Base-by-base conservation (phyloP, 2,888 invertebrate species). In the Dynastes maya region DNA sequence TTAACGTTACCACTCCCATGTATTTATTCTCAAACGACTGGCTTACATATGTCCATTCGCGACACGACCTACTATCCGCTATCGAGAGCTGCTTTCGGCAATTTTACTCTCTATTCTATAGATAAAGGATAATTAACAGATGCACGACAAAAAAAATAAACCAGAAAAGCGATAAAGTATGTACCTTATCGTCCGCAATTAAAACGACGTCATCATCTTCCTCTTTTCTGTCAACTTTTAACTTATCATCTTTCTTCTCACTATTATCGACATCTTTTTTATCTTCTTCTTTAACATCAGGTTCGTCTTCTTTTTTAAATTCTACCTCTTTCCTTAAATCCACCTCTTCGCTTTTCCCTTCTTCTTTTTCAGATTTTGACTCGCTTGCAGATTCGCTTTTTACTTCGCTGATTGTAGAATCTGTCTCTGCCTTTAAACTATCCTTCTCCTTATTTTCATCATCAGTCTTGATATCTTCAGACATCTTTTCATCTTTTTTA, bases 181-280 rank as follows among this genome's bases (percentile, higher is more conserved):
- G 11, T 84, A 85, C 87, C 78, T 83, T 84, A 51, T 83, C 84
- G 77, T 90, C 90, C 37, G 93, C 92, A 84, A 93, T 92, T 2
- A 93, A 89, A n/a, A 93, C 89, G n/a, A 93, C 93, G 11, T 93
- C 92, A 78, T 94, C 94, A 65, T 93, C 93, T 76, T 93, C 93
- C 2, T 88, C 86, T 79, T 89, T 89, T 79, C 91, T 90, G 76
- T 92, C 91, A 8, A 83, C 79, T 77, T 84, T 90, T 86, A 85
- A 80, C 82, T 90, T 90, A 22, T 85, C 87, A 51, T 88, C 89
- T 67, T 86, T 86, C 3, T 91, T 91, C 0, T 85, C 84, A 65
- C 86, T 87, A 53, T 90, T 89, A 76, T 91, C 90, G 81, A 90
- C 89, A 0, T 90, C 89, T 82, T 90, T 89, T 0, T 89, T 88